A percentile compares a stretch with the other conserved stretches of the same genome.
Evolutionary conservation across 2,113 vertebrate species (phyloP).

Genomic region (Ranitomeya variabilis): DNA sequence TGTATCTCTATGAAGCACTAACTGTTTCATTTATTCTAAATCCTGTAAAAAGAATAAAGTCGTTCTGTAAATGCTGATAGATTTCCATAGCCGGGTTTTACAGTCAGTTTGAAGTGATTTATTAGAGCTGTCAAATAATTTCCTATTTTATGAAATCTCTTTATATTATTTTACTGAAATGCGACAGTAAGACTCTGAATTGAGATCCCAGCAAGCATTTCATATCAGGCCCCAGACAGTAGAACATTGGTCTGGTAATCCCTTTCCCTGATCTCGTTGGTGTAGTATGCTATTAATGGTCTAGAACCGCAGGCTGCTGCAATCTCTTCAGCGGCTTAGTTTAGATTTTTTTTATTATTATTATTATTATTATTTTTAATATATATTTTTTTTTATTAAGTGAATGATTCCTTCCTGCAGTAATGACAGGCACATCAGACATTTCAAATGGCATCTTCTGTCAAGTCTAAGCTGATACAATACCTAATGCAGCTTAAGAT

Average conservation of each 20-base stretch:
- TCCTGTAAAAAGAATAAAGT: slow-evolving; percentile 35
- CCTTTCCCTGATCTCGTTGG: slow-evolving; percentile 42
- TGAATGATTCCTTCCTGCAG: slow-evolving; percentile 46
- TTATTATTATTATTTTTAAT: slow-evolving; percentile 47
- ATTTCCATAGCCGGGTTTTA: slow-evolving; percentile 23
- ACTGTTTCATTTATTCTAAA: slow-evolving; percentile 39
- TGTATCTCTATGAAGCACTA: neutral
- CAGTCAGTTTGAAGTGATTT: slow-evolving; percentile 44
- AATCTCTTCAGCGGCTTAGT: slow-evolving; percentile 53
- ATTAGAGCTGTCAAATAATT: slow-evolving; percentile 56
- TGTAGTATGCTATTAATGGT: slow-evolving; percentile 48
- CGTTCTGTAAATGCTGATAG: slow-evolving; percentile 19
- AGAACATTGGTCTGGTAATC: slow-evolving; percentile 46
- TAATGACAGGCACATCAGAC: slow-evolving; percentile 48
- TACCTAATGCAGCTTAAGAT: slow-evolving; percentile 32
- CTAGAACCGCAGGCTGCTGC: slow-evolving; percentile 39
- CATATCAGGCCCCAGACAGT: slow-evolving; percentile 34
- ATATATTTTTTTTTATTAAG: slow-evolving; percentile 48
- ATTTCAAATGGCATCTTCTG: slow-evolving; percentile 49
- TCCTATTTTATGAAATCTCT: slow-evolving; percentile 54
- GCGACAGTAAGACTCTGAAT: slow-evolving; percentile 52
- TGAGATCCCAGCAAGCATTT: slow-evolving; percentile 44
- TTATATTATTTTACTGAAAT: slow-evolving; percentile 52
- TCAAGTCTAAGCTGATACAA: slow-evolving; percentile 37
- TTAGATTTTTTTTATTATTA: slow-evolving; percentile 42